Conservation (phyloP, 92 coral and sea anemone species). For the Epizoanthus rinbou region DNA sequence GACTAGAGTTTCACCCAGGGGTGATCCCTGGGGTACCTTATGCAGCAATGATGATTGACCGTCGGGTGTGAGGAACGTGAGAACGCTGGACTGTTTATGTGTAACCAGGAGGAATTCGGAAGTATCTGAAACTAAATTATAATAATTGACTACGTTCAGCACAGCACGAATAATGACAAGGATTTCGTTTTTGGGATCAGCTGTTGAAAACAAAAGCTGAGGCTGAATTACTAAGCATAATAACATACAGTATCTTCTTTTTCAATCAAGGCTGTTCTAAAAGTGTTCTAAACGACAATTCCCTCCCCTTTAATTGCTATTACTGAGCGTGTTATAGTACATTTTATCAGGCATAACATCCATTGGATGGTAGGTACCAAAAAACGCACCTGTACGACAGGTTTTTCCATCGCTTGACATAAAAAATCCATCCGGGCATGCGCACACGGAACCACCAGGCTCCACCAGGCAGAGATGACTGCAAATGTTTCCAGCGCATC, state of each 20-base stretch:
- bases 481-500: constrained; percentile 31
- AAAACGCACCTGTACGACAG: constrained; percentile 8
- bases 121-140: neutral
- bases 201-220: too few relatives aligned
- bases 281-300: too few relatives aligned
- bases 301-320: too few relatives aligned
- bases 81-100: constrained; percentile 9
- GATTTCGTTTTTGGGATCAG: too few relatives aligned
- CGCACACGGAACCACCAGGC: constrained; percentile 45
- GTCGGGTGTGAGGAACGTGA: neutral
- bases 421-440: constrained; percentile 41
- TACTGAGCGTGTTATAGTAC: too few relatives aligned
- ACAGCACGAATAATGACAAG: too few relatives aligned
- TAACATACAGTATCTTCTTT: too few relatives aligned
- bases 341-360: too few relatives aligned
- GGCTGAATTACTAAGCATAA: too few relatives aligned
- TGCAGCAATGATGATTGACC: neutral
- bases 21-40: neutral
- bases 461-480: constrained; percentile 51
- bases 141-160: neutral
- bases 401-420: constrained; percentile 40
- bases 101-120: neutral
- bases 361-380: neutral
- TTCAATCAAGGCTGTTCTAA: too few relatives aligned
- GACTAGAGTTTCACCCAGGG: neutral